Base-by-base conservation (phyloP, 2,113 vertebrate genomes). In the Heterotis niloticus region DNA sequence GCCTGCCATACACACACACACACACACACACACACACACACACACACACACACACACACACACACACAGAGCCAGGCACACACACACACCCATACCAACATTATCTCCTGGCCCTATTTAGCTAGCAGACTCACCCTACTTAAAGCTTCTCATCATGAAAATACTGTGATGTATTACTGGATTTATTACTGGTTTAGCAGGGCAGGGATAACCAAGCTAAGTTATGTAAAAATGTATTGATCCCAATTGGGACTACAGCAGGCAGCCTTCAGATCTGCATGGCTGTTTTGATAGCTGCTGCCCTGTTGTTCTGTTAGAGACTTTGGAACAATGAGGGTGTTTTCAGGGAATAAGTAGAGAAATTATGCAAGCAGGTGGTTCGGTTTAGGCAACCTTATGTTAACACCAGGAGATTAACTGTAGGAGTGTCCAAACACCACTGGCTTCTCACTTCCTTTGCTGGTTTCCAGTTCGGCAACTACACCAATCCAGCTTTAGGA, bases 1-100 rank as follows among this genome's bases (percentile, higher is more conserved):
- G 60, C 79, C 92, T 94, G 82, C 80, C 54, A 84, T 44, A 72
- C 72, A 78, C 13, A 77, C 1, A 44, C 29, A 80, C 24, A 71
- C 52, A 64, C 10, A 81, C 54, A 51, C n/a, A 29, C 57, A 64
- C 26, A 18, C 12, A 20, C 28, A 26, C 52, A 13, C 11, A 20
- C 60, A 65, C 29, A 69, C 24, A 12, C 11, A 18, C 64, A 62
- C 10, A 34, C 59, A 34, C 20, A 16, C 70, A 57, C 18, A 16
- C 28, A 29, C 64, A 66, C 51, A 76, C 18, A 78, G 5, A 71
- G 23, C 66, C 67, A 72, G 64, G 79, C 69, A 52, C 34, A 20
- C 24, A 70, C 70, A 73, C 23, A 73, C 2, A 23, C 2, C 29
- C 67, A 75, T 28, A 23, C 24, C 26, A 20, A 74, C 16, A 23